These are phyloP conservation scores for Astreopora myriophthalma DNA, from an alignment of 64 coral and sea anemone species.

Conservation along the genomic window DNA sequence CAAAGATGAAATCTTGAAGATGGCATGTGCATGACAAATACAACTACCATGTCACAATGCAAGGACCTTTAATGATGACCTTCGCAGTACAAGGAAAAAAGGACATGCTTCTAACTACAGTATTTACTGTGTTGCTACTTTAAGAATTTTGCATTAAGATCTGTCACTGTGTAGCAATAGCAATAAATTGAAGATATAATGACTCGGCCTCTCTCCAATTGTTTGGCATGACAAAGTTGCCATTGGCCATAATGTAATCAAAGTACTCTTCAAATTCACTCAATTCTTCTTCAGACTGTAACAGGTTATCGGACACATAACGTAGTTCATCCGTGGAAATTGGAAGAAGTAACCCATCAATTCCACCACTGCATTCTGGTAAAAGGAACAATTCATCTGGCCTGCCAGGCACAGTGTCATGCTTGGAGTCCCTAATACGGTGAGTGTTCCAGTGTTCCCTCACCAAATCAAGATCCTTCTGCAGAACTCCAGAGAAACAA, in stretches of 20 bases:
- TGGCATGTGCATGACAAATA: too few relatives aligned
- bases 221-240: background rate
- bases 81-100: too few relatives aligned
- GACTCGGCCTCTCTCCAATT: slow-evolving; percentile 17
- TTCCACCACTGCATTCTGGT: slow-evolving; percentile 28
- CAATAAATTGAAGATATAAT: slow-evolving; percentile 27
- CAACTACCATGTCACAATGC: too few relatives aligned
- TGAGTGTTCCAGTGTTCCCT: slow-evolving; percentile 36
- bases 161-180: background rate
- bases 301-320: background rate
- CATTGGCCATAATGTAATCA: slow-evolving; percentile 10
- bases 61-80: too few relatives aligned
- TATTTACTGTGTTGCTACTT: too few relatives aligned
- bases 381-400: slow-evolving; percentile 30
- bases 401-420: too few relatives aligned
- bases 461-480: slow-evolving; percentile 22
- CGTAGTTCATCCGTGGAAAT: background rate
- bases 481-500: too few relatives aligned
- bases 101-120: too few relatives aligned
- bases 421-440: slow-evolving; percentile 19
- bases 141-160: too few relatives aligned
- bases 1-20: background rate
- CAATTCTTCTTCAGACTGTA: background rate
- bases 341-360: slow-evolving; percentile 9
- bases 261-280: slow-evolving; percentile 27